phyloP scores from a whole-genome alignment of 2,888 invertebrate genomes.

The Linnaemya vulpina region DNA sequence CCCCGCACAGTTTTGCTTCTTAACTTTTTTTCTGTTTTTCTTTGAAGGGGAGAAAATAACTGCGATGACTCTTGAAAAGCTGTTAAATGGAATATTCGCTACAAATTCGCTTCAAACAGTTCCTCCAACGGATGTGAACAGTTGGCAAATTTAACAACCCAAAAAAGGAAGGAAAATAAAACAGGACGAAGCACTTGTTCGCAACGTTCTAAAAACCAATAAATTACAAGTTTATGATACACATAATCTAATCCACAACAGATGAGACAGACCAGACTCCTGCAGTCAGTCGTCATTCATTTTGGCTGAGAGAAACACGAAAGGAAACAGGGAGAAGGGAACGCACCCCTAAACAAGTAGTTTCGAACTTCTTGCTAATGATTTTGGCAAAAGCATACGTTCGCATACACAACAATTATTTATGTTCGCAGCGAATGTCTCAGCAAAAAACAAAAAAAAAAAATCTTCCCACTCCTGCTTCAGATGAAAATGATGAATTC shows the following conservation, averaged over 20 bases:
- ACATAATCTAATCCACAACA: slow-evolving; percentile 82
- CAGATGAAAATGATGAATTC: slow-evolving; percentile 37
- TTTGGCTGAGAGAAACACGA: slow-evolving; percentile 3
- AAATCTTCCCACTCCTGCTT: background rate
- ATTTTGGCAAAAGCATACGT: slow-evolving; percentile 64
- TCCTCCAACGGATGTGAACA: slow-evolving; percentile 51
- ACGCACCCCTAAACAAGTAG: slow-evolving; percentile 28
- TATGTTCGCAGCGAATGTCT: slow-evolving; percentile 29
- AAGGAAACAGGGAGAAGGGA: slow-evolving; percentile 11
- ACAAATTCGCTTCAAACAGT: slow-evolving; percentile 5
- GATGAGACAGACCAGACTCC: slow-evolving; percentile 80
- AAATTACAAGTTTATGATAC: slow-evolving; percentile 83
- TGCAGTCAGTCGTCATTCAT: slow-evolving; percentile 39
- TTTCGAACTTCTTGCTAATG: slow-evolving; percentile 31
- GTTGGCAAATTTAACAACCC: slow-evolving; percentile 55
- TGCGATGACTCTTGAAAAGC: slow-evolving; percentile 45
- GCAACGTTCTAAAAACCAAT: slow-evolving; percentile 72
- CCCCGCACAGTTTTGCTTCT: background rate
- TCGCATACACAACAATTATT: slow-evolving; percentile 60
- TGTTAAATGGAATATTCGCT: slow-evolving; percentile 18
- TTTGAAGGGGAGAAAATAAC: slow-evolving; percentile 3
- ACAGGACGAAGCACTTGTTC: slow-evolving; percentile 60
- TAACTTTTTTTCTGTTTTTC: background rate
- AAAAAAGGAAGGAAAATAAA: slow-evolving; percentile 1
- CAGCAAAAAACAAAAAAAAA: background rate